Conservation (phyloP, 2,888 invertebrate genomes). For the Epirrhoe alternata region DNA sequence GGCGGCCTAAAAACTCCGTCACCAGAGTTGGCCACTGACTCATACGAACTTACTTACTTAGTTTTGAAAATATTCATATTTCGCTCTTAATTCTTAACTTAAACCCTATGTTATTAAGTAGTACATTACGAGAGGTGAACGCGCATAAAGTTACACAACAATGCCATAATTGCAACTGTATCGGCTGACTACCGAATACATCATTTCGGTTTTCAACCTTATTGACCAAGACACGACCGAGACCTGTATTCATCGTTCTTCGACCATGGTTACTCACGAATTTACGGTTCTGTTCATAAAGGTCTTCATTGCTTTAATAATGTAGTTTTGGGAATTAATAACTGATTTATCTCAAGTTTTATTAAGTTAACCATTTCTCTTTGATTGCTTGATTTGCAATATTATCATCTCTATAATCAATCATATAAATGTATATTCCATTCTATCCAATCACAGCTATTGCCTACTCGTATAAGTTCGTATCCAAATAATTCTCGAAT, state of each 20-base stretch:
- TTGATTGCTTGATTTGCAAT: neutral
- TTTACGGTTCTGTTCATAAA: conserved; percentile 14
- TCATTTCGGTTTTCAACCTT: conserved; percentile 42
- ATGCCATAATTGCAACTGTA: conserved; percentile 56
- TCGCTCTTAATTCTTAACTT: conserved; percentile 29
- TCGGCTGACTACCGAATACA: conserved; percentile 52
- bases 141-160: conserved; percentile 55
- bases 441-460: no score
- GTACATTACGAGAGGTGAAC: conserved; percentile 39
- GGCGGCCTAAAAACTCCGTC: no score
- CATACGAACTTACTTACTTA: no score
- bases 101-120: conserved; percentile 31
- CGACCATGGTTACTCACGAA: neutral
- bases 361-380: conserved; percentile 5
- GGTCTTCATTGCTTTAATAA: conserved; percentile 7
- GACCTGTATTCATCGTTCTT: conserved; percentile 30
- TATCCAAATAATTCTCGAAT: neutral
- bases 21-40: no score
- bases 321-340: conserved; percentile 2
- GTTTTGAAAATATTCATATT: neutral
- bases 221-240: conserved; percentile 52
- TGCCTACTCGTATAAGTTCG: no score
- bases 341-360: conserved; percentile 5
- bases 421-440: no score
- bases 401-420: neutral